Evolutionary conservation across 2,797 vertebrate genomes (phyloP), one percentile per base, ranked within the genome.

Genomic region (Pagetopsis macropterus): DNA sequence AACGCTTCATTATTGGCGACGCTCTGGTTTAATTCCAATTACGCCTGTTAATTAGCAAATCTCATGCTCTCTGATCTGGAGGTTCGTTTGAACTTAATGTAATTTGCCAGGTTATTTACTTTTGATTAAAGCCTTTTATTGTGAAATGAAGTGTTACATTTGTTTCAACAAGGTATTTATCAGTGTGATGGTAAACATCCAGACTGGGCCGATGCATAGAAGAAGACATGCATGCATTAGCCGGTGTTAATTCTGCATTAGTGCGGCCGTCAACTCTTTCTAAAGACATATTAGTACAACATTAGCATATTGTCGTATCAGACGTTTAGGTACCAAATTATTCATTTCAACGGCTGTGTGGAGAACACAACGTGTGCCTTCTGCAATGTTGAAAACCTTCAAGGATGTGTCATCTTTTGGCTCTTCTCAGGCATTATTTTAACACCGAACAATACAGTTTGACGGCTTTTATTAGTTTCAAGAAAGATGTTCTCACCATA

Each of bases 11-110:
- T 92, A 89, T 91, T 92, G 75, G 83, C 78, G 88, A 87, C 75
- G 85, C 86, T 79, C 77, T 72, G 87, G 84, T 94, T 92, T 93
- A 90, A 93, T 92, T 93, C 91, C 88, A 94, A 93, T 94, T 94
- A 94, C 6, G 84, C 75, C 82, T 56, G 86, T 91, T 93, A 94
- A 94, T 93, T 85, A 93, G 82, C 58, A 83, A 88, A 91, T 89
- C 82, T 85, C 85, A 87, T 88, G 93, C 91, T 94, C 89, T 91
- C 76, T 93, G 93, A 93, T 93, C 90, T 75, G 21, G 66, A 33
- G 83, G 17, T 84, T 87, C 76, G 43, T 90, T 91, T 90, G 76
- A 82, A 79, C 84, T 67, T 87, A 84, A 87, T 79, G 87, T 88
- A 81, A 80, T 93, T 93, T 92, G 78, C 89, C 88, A 89, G 87